A percentile compares a stretch with the other conserved stretches of the same genome.
Conservation (phyloP, 1,140 invertebrate genomes). For the Orius insidiosus region DNA sequence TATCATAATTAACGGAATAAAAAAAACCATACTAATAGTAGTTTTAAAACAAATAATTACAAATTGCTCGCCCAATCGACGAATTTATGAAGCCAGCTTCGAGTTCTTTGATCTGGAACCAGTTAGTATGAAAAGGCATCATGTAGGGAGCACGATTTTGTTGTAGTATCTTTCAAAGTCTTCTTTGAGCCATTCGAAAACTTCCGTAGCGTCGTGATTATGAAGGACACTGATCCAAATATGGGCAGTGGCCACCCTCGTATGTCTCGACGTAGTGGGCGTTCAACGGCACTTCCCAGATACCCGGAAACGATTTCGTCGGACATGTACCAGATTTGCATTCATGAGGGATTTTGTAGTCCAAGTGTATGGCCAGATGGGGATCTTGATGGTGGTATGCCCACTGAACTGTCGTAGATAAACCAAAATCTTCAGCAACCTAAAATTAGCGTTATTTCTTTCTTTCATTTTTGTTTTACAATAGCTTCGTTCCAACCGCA, state of each 20-base stretch:
- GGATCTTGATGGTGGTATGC: conserved; percentile 61
- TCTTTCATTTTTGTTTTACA: too few relatives aligned
- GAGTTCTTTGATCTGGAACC: conserved; percentile 79
- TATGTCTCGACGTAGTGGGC: conserved; percentile 75
- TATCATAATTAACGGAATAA: too few relatives aligned
- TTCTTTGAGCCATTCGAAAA: conserved; percentile 79
- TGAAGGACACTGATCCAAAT: conserved; percentile 80
- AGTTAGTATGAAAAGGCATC: conserved; percentile 88
- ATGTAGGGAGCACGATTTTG: conserved; percentile 81
- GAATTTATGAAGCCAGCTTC: conserved; percentile 70
- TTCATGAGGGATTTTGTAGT: conserved; percentile 80
- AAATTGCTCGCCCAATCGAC: conserved; percentile 58
- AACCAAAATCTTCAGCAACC: conserved; percentile 82
- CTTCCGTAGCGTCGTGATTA: conserved; percentile 69
- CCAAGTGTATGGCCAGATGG: conserved; percentile 91
- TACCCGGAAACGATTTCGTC: conserved; percentile 74
- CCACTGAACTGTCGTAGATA: conserved; percentile 80
- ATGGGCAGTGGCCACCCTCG: conserved; percentile 82
- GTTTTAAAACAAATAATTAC: conserved; percentile 43
- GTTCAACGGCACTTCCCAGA: conserved; percentile 90
- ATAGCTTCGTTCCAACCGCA: too few relatives aligned
- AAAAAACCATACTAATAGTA: too few relatives aligned
- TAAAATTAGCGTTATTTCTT: conserved; percentile 21
- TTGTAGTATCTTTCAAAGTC: conserved; percentile 75
- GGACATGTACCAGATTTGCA: conserved; percentile 84